Evolutionary conservation across 2,113 vertebrate genomes (phyloP).

Genomic region (Myodes glareolus): DNA sequence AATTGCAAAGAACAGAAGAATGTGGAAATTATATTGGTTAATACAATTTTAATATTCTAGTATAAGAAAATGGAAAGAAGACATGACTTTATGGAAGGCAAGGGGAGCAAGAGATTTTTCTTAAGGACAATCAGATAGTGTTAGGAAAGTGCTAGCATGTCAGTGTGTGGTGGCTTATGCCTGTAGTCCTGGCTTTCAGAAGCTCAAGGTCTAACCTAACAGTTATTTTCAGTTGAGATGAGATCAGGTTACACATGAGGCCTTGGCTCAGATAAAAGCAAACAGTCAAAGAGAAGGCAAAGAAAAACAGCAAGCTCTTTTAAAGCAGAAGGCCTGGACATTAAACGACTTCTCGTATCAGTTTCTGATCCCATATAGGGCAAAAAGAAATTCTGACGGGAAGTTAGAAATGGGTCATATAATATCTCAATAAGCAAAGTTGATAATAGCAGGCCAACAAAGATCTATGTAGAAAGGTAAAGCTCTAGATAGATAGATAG

Average conservation of each 20-base stretch:
- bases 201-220: neutral
- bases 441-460: slow-evolving; percentile 26
- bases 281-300: neutral
- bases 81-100: neutral
- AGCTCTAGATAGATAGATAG: neutral
- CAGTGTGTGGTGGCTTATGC: too few relatives aligned
- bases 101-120: neutral
- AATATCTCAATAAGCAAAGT: slow-evolving; percentile 1
- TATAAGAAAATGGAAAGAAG: slow-evolving; percentile 9
- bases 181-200: neutral
- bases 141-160: too few relatives aligned
- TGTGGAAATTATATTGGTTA: slow-evolving; percentile 3
- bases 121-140: neutral
- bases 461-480: slow-evolving; percentile 18
- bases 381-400: slow-evolving; percentile 16
- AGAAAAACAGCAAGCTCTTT: neutral
- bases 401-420: neutral
- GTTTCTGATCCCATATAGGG: slow-evolving; percentile 18
- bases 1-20: neutral
- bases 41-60: slow-evolving; percentile 17
- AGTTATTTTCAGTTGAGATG: neutral
- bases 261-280: neutral
- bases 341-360: neutral
- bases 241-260: neutral
- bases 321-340: neutral